phyloP scores from a whole-genome alignment of 2,113 vertebrate species.

The Chlamydotis undulata region DNA sequence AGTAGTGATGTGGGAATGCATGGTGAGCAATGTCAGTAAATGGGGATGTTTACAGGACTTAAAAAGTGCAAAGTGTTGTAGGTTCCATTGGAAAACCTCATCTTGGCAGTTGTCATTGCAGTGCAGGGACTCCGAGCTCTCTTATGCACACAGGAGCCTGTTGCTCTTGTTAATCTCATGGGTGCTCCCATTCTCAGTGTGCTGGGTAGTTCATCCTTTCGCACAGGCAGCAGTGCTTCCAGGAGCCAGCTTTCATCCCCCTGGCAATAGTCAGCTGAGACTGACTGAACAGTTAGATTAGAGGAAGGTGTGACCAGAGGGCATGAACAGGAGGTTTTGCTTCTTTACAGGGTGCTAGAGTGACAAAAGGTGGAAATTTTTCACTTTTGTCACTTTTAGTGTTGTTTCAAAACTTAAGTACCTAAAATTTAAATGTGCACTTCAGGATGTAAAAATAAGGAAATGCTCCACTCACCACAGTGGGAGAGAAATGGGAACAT shows the following conservation, averaged over 20 bases:
- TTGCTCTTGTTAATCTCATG: neutral
- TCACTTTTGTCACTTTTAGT: neutral
- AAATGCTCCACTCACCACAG: neutral
- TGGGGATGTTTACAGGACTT: neutral
- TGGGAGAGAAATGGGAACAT: neutral
- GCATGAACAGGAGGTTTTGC: neutral
- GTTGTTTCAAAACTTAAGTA: neutral
- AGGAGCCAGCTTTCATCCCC: neutral
- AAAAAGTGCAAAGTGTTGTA: neutral
- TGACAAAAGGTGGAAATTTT: neutral
- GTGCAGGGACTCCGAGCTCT: accelerated
- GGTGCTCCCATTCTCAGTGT: neutral
- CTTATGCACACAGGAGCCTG: neutral
- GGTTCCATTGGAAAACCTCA: too few species aligned
- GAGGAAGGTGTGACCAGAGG: neutral
- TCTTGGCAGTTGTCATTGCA: neutral
- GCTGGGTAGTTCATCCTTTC: neutral
- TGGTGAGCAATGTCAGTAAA: neutral
- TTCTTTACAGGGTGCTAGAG: neutral
- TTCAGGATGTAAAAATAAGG: neutral
- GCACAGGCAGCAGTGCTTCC: neutral
- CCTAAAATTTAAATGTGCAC: neutral
- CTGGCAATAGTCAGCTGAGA: neutral
- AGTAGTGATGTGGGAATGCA: neutral
- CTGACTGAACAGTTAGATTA: neutral